Evolutionary conservation across 1,140 invertebrate species (phyloP).

Genomic region (Chionoecetes opilio): DNA sequence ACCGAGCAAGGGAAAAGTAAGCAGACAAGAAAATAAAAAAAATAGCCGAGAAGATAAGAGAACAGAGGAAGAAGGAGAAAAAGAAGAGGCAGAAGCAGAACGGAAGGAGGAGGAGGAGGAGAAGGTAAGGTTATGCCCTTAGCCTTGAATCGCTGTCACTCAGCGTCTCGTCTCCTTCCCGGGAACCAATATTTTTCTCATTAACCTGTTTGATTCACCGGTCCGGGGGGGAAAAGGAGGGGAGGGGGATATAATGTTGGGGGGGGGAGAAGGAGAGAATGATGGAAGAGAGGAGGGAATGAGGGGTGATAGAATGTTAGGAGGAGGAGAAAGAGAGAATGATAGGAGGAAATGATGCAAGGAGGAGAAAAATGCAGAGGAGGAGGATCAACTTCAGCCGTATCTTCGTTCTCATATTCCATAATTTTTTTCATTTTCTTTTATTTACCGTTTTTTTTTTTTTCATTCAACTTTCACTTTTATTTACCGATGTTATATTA

Average conservation of each 20-base stretch:
- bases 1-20: no score
- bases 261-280: background rate
- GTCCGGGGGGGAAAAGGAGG: background rate
- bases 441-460: background rate
- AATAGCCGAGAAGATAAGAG: background rate
- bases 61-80: background rate
- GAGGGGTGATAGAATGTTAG: no score
- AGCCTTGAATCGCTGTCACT: background rate
- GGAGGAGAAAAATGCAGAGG: no score
- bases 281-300: background rate
- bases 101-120: background rate
- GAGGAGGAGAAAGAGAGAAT: no score
- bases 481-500: background rate
- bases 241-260: background rate
- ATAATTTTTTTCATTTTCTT: background rate
- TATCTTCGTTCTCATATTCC: background rate
- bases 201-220: background rate
- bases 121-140: background rate
- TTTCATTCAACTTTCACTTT: background rate
- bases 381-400: background rate
- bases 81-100: background rate
- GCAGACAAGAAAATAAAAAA: background rate
- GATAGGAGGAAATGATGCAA: no score
- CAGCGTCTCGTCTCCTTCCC: background rate
- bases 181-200: background rate